Percentiles rank a stretch among this genome's conserved stretches.
Conservation (phyloP, 2,888 invertebrate genomes). For the Antheraea yamamai region DNA sequence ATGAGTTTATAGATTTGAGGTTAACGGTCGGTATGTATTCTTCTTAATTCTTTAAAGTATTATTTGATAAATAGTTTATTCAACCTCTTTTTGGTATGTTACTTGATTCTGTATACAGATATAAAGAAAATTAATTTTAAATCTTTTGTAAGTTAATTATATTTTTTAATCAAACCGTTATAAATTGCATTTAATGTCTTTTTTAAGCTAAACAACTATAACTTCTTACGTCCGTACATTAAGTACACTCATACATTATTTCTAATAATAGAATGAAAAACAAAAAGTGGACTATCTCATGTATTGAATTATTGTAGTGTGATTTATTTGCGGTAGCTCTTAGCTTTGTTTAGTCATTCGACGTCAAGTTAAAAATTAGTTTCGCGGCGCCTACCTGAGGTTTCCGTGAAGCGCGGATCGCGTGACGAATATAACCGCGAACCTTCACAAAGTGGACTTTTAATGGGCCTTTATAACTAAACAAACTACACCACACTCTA, state of each 20-base stretch:
- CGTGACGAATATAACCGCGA: conserved; percentile 63
- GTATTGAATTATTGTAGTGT: conserved; percentile 35
- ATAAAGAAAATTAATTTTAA: too few relatives aligned
- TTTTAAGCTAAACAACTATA: too few relatives aligned
- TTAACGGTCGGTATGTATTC: too few relatives aligned
- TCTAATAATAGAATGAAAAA: conserved; percentile 26
- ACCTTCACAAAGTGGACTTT: conserved; percentile 54
- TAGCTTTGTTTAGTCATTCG: conserved; percentile 45
- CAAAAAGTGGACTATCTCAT: conserved; percentile 34
- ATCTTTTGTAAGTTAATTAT: too few relatives aligned
- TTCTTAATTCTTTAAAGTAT: too few relatives aligned
- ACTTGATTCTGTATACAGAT: too few relatives aligned
- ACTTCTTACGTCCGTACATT: too few relatives aligned
- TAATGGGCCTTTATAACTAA: conserved; percentile 51
- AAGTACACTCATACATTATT: background rate
- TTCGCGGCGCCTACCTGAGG: conserved; percentile 61
- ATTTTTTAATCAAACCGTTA: too few relatives aligned
- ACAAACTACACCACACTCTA: conserved; percentile 38
- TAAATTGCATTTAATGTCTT: too few relatives aligned
- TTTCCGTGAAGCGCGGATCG: conserved; percentile 71
- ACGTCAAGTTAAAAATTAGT: conserved; percentile 42
- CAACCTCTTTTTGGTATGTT: too few relatives aligned
- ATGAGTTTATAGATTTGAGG: too few relatives aligned
- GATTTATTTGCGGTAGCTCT: conserved; percentile 34
- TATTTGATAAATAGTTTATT: too few relatives aligned